Evolutionary conservation across 2,797 vertebrate genomes (phyloP).

Genomic region (Oryzias dopingdopingensis): DNA sequence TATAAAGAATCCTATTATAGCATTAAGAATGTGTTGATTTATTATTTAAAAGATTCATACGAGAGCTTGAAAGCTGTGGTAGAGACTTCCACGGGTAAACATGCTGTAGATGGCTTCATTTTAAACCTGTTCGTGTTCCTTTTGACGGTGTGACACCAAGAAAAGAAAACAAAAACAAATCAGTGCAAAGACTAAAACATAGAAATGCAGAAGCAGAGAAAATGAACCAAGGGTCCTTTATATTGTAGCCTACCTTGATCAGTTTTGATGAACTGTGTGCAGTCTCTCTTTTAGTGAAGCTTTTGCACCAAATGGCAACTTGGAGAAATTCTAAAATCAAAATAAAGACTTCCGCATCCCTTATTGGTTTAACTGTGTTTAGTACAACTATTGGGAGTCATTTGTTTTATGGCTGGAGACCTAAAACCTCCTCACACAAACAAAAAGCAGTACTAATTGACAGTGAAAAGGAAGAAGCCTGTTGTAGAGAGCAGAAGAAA

Average conservation of each 20-base stretch:
- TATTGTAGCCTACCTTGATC: conserved; percentile 62
- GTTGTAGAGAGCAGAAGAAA: conserved; percentile 46
- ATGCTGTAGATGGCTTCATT: conserved; percentile 19
- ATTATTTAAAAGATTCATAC: conserved; percentile 98
- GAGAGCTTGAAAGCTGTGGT: conserved; percentile 77
- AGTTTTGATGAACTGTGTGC: conserved; percentile 59
- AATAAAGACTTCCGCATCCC: conserved; percentile 69
- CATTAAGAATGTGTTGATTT: conserved; percentile 99
- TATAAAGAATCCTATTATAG: conserved; percentile 91
- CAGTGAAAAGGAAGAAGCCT: conserved; percentile 46
- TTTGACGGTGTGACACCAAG: conserved; percentile 39
- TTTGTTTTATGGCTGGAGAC: conserved; percentile 52
- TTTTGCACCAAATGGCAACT: conserved; percentile 63
- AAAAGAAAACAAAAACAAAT: conserved; percentile 3
- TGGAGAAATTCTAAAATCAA: conserved; percentile 65
- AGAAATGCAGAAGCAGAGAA: conserved; percentile 20
- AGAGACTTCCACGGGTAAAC: conserved; percentile 74
- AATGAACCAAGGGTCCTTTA: conserved; percentile 54
- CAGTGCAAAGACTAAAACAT: background rate
- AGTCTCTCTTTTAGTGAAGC: conserved; percentile 54
- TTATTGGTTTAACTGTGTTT: conserved; percentile 73
- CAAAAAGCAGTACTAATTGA: conserved; percentile 64
- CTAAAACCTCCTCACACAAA: conserved; percentile 42
- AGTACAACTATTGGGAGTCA: conserved; percentile 53
- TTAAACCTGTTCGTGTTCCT: conserved; percentile 65